Conservation (phyloP, 2,888 invertebrate species). For the Stenichneumon culpator region DNA sequence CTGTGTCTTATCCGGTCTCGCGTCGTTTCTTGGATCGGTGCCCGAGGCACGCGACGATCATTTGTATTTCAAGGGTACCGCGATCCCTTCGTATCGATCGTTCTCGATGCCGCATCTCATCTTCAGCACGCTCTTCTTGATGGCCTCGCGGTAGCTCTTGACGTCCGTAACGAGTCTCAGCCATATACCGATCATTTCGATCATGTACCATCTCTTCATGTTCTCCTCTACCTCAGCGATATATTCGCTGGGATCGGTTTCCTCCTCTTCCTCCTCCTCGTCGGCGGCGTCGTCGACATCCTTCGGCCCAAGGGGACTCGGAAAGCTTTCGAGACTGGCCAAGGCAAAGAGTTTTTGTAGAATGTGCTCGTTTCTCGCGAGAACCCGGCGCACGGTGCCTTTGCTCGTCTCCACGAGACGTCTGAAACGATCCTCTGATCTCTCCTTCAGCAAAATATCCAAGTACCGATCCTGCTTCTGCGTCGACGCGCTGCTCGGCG, state of each 20-base stretch:
- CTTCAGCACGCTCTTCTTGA: conserved; percentile 67
- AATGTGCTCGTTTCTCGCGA: conserved; percentile 67
- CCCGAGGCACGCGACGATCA: conserved; percentile 57
- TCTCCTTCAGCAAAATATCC: conserved; percentile 69
- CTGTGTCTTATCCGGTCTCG: conserved; percentile 26
- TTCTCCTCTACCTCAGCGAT: conserved; percentile 65
- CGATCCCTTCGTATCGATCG: conserved; percentile 71
- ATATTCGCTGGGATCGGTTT: conserved; percentile 43
- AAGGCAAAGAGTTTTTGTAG: conserved; percentile 62
- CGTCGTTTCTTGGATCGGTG: conserved; percentile 49
- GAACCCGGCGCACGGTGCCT: conserved; percentile 67
- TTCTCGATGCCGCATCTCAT: conserved; percentile 71
- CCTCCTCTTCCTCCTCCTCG: conserved; percentile 57
- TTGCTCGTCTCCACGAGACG: conserved; percentile 66
- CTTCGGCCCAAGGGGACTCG: conserved; percentile 65
- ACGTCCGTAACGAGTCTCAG: conserved; percentile 70
- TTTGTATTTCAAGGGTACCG: conserved; percentile 72
- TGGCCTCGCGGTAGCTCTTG: conserved; percentile 69
- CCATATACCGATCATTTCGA: conserved; percentile 72
- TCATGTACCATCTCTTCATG: conserved; percentile 73
- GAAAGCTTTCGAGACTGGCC: conserved; percentile 69
- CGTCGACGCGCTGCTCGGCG: conserved; percentile 28
- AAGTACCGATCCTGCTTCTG: conserved; percentile 67
- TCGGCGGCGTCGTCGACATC: conserved; percentile 41
- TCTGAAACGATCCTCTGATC: conserved; percentile 67